A percentile compares a stretch with the other conserved stretches of the same genome.
phyloP scores from a whole-genome alignment of 2,113 vertebrate species.

The human (Homo sapiens) region DNA sequence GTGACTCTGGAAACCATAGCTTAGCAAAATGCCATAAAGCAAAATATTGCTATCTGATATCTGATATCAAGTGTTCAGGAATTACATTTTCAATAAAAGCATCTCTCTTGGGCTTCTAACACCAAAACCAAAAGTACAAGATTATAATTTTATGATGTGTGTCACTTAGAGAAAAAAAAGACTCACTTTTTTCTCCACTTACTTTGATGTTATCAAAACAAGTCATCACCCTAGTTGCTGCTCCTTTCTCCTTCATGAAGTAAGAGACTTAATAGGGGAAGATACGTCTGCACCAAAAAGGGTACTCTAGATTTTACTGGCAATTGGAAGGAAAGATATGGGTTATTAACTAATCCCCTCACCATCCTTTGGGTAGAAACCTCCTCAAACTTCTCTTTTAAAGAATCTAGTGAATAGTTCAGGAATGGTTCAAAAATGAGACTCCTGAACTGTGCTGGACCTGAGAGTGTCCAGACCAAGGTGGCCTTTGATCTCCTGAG shows the following conservation, averaged over 20 bases:
- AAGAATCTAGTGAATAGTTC: background rate
- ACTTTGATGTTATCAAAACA: slow-evolving; percentile 54
- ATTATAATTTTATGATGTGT: slow-evolving; percentile 31
- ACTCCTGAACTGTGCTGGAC: background rate
- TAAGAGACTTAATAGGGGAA: background rate
- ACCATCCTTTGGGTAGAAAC: background rate
- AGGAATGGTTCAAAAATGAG: background rate
- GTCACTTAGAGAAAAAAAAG: slow-evolving; percentile 40
- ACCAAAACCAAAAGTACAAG: slow-evolving; percentile 25
- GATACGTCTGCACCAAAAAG: background rate
- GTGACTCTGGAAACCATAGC: slow-evolving; percentile 48
- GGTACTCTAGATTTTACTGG: background rate
- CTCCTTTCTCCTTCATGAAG: background rate
- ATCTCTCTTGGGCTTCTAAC: background rate
- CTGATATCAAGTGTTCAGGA: slow-evolving; percentile 58
- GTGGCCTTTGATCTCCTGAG: background rate
- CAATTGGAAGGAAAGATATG: slow-evolving; percentile 1
- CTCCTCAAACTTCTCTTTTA: background rate
- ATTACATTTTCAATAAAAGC: slow-evolving; percentile 38
- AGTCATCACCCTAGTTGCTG: background rate
- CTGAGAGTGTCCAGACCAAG: background rate
- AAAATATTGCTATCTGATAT: slow-evolving; percentile 48
- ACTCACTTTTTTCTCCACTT: slow-evolving; percentile 33
- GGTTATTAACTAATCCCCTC: background rate
- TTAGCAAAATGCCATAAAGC: slow-evolving; percentile 44